phyloP scores from a whole-genome alignment of 2,797 vertebrate genomes.

The Falco biarmicus region DNA sequence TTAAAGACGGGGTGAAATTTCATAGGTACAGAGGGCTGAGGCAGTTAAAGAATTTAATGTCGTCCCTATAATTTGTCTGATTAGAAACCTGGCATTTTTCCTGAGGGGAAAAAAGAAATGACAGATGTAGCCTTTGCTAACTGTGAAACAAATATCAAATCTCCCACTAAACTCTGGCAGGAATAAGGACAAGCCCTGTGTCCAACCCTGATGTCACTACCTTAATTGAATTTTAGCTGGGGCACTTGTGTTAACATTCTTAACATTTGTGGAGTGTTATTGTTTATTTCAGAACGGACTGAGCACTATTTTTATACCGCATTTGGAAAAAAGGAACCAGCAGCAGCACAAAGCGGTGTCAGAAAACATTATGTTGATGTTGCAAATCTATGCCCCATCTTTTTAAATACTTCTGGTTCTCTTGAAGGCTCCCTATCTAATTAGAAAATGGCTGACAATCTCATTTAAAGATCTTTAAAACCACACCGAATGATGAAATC shows the following conservation, averaged over 20 bases:
- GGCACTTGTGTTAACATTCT: not conserved
- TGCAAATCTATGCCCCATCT: not conserved
- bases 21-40: not conserved
- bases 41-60: conserved; percentile 48
- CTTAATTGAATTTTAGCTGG: conserved; percentile 26
- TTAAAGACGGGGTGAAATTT: conserved; percentile 42
- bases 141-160: conserved; percentile 25
- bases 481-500: not conserved
- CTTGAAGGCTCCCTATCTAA: not conserved
- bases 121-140: conserved; percentile 40
- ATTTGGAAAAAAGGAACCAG: not conserved
- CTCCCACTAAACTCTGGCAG: not conserved
- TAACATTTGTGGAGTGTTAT: conserved; percentile 15
- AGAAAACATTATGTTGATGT: not conserved
- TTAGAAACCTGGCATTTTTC: conserved; percentile 64
- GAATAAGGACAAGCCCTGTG: not conserved
- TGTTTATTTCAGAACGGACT: conserved; percentile 13
- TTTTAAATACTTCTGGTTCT: not conserved
- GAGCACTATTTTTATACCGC: not conserved
- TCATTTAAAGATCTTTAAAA: not conserved
- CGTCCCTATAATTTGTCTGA: conserved; percentile 60
- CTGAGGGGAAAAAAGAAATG: not conserved
- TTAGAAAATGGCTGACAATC: not conserved
- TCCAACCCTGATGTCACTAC: not conserved
- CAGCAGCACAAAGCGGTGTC: not conserved